These are phyloP conservation scores for Acleris cristana DNA, from an alignment of 2,888 invertebrate genomes.

Conservation along the genomic window DNA sequence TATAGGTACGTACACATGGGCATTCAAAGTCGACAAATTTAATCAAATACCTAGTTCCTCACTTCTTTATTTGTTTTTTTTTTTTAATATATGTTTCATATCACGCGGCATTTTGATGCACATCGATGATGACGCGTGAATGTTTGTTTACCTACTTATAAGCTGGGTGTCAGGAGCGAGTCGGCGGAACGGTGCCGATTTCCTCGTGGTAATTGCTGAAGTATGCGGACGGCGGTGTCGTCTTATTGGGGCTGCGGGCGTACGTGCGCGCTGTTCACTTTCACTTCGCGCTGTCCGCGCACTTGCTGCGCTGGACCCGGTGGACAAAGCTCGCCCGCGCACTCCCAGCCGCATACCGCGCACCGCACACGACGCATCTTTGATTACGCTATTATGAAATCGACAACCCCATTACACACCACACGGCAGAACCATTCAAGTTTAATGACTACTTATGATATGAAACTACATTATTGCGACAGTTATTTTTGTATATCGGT, in stretches of 20 bases:
- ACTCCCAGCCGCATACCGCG: slow-evolving; percentile 30
- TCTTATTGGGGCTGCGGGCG: slow-evolving; percentile 79
- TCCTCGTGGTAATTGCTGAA: slow-evolving; percentile 81
- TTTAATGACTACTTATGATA: too few species aligned
- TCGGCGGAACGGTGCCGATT: slow-evolving; percentile 71
- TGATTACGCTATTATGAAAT: slow-evolving; percentile 27
- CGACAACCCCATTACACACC: slow-evolving; percentile 11
- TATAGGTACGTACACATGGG: not conserved
- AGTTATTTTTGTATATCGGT: too few species aligned
- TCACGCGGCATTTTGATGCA: not conserved
- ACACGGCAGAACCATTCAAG: not conserved
- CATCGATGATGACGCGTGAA: not conserved
- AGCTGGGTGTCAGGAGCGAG: slow-evolving; percentile 55
- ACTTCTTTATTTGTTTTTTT: not conserved
- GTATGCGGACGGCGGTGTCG: slow-evolving; percentile 81
- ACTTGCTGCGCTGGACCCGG: slow-evolving; percentile 61
- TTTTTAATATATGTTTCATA: too few species aligned
- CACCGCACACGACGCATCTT: slow-evolving; percentile 25
- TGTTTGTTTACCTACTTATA: slow-evolving; percentile 35
- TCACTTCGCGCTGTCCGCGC: slow-evolving; percentile 70
- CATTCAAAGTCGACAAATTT: not conserved
- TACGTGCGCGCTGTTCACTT: slow-evolving; percentile 81
- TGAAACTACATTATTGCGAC: too few species aligned
- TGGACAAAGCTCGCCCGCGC: slow-evolving; percentile 30
- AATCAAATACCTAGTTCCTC: not conserved